Percentiles rank a stretch among this genome's conserved stretches.
phyloP scores from a whole-genome alignment of 1,140 invertebrate species.

The Zaprionus capensis region DNA sequence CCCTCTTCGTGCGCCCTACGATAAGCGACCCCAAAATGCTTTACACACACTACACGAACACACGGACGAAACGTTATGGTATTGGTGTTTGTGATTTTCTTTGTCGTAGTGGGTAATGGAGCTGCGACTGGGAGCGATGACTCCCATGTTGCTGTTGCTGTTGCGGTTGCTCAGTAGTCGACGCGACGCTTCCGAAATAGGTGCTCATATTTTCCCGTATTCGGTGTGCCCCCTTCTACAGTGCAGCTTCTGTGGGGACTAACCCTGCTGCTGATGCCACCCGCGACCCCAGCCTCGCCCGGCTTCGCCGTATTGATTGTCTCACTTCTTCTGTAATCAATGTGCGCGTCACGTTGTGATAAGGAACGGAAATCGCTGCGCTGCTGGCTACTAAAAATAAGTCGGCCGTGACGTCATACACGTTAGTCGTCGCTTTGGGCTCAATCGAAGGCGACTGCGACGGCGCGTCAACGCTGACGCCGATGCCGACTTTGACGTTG shows the following conservation, averaged over 20 bases:
- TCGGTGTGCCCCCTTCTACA: conserved; percentile 26
- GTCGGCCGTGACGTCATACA: conserved; percentile 57
- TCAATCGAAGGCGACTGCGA: not conserved
- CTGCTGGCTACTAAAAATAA: conserved; percentile 36
- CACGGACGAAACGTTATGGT: conserved; percentile 8
- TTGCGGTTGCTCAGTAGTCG: conserved; percentile 38
- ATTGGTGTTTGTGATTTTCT: conserved; percentile 35
- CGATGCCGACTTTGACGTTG: not conserved
- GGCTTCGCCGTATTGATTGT: conserved; percentile 1
- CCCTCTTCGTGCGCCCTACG: conserved; percentile 9
- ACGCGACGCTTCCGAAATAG: conserved; percentile 37
- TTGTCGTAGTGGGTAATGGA: conserved; percentile 22
- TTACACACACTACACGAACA: conserved; percentile 10
- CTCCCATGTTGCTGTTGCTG: conserved; percentile 7
- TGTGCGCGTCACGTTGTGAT: conserved; percentile 54
- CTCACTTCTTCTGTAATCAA: conserved; percentile 23
- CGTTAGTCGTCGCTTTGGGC: conserved; percentile 37
- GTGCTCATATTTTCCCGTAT: conserved; percentile 13
- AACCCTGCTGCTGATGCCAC: too few relatives aligned
- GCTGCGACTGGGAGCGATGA: conserved; percentile 7
- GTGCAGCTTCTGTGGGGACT: not conserved
- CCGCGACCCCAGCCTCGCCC: not conserved
- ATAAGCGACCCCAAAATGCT: conserved; percentile 49
- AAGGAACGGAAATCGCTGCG: conserved; percentile 54
- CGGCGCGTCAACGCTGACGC: not conserved